Percentiles rank a stretch among this genome's conserved stretches.
Conservation (phyloP, 2,888 invertebrate genomes). For the Cremastinae sp. region DNA sequence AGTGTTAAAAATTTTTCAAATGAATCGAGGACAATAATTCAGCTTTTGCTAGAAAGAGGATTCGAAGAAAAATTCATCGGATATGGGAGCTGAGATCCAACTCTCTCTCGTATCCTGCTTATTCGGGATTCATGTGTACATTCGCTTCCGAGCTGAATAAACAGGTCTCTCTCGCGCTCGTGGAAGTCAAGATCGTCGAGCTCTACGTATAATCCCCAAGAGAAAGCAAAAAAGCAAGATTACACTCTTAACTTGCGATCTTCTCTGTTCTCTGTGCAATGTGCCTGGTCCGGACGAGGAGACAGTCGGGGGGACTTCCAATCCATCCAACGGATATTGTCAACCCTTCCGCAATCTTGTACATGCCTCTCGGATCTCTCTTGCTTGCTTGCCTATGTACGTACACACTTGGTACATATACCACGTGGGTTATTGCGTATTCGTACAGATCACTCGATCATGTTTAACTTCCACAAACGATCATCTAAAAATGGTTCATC, state of each 20-base stretch:
- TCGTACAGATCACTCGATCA: background rate
- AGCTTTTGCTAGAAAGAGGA: background rate
- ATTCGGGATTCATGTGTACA: constrained; percentile 1
- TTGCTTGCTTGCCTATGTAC: constrained; percentile 26
- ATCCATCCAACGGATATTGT: constrained; percentile 74
- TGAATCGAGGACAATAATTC: too few relatives aligned
- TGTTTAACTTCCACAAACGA: constrained; percentile 12
- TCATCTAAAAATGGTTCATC: too few relatives aligned
- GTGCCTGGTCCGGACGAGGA: constrained; percentile 15
- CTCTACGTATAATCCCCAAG: background rate
- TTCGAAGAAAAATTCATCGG: background rate
- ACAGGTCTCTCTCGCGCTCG: constrained; percentile 6
- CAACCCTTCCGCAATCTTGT: constrained; percentile 66
- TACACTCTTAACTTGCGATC: constrained; percentile 33
- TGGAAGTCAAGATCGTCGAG: constrained; percentile 12
- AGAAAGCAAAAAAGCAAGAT: constrained; percentile 44
- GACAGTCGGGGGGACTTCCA: constrained; percentile 54
- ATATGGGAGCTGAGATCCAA: background rate
- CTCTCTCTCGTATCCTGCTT: constrained; percentile 6
- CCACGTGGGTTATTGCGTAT: background rate
- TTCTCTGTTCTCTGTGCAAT: constrained; percentile 41
- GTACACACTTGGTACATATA: constrained; percentile 5
- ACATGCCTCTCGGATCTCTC: constrained; percentile 40
- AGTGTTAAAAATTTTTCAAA: too few relatives aligned
- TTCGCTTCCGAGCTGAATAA: constrained; percentile 1